Evolutionary conservation across 2,113 vertebrate species (phyloP).

Genomic region (Raja brachyura): DNA sequence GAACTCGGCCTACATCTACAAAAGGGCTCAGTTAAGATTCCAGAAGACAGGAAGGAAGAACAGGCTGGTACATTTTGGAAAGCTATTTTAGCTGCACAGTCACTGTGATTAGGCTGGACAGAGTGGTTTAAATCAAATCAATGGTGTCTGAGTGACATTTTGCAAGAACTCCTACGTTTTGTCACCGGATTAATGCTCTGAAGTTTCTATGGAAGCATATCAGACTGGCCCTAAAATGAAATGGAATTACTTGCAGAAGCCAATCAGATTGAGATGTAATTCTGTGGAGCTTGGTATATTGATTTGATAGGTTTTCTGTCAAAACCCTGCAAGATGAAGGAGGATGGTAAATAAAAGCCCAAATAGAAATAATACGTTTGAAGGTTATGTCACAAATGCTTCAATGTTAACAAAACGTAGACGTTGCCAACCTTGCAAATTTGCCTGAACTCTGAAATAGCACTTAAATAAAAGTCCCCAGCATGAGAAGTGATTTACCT

Average conservation of each 20-base stretch:
- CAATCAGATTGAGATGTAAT: neutral
- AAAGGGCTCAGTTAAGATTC: neutral
- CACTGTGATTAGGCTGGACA: neutral
- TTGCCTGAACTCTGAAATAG: neutral
- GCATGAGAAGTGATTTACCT: neutral
- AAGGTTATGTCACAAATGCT: neutral
- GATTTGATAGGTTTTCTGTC: slow-evolving; percentile 26
- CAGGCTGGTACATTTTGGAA: neutral
- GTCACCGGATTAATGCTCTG: neutral
- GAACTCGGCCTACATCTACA: neutral
- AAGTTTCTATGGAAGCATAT: neutral
- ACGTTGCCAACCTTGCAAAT: neutral
- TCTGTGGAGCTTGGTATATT: neutral
- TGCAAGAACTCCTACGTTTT: neutral
- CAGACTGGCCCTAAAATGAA: slow-evolving; percentile 18
- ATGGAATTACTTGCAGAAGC: slow-evolving; percentile 3
- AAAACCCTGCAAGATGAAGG: neutral
- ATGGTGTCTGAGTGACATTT: neutral
- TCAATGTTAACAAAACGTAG: neutral
- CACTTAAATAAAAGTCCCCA: neutral
- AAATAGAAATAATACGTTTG: neutral
- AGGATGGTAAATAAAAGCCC: neutral
- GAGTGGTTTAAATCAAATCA: neutral
- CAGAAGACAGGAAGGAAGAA: neutral
- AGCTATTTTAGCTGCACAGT: neutral